Base-by-base conservation (phyloP, 2,113 vertebrate genomes). In the Mystacornis crossleyi region DNA sequence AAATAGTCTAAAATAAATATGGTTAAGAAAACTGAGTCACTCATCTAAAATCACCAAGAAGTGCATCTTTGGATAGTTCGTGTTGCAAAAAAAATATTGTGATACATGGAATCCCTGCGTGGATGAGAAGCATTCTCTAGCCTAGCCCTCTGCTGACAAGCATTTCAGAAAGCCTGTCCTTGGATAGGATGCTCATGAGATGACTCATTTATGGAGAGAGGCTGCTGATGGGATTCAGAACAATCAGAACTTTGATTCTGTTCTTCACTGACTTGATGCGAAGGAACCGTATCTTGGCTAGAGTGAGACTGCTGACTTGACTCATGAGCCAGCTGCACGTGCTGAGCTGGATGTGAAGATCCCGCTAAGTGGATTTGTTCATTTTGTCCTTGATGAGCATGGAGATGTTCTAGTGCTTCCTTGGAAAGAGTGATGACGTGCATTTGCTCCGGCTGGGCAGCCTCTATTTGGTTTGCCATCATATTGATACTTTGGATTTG, bases 371-470 rank as follows among this genome's bases (percentile, higher is more conserved):
- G 97, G 43, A 98, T 97, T 75, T 95, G 97, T 89, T 96, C 96
- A 14, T 97, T 96, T 80, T 94, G 97, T 7, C 97, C 98, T 23
- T 98, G 98, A 74, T 99, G 98, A 83, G 97, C 98, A 29, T 98
- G 99, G 24, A 99, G 98, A 34, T 98, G 99, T 93, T 99, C 98
- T 85, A 99, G 98, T 1, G 98, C 98, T 90, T 99, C 99, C 97
- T 99, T 99, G 26, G 98, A 99, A 88, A 99, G 97, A 2, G 99
- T 99, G 95, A 99, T 99, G 19, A 99, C 98, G 0, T 99, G 99
- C 98, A 99, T 99, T 57, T 99, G 99, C 90, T 99, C 99, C 0
- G 98, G 57, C 2, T 98, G 98, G 6, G 98, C 93, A 55, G 97
- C 42, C 17, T 97, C 94, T 91, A 99, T 96, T 90, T 98, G 98